These are phyloP conservation scores for Neoniphon sammara DNA, from an alignment of 2,797 vertebrate species.

Conservation along the genomic window DNA sequence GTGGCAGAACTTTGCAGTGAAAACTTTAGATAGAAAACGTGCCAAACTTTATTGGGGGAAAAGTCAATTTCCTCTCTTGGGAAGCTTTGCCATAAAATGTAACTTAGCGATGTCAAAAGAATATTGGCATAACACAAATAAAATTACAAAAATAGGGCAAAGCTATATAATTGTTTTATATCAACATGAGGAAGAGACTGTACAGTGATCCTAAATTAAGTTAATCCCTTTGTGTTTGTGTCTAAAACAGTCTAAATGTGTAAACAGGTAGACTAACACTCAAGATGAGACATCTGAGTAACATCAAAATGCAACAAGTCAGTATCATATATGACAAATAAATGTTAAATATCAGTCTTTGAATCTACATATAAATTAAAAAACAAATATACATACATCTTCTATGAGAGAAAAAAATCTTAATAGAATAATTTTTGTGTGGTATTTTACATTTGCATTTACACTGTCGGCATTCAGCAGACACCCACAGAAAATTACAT, in stretches of 20 bases:
- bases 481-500: conserved; percentile 32
- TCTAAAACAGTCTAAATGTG: conserved; percentile 30
- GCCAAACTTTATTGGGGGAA: not conserved
- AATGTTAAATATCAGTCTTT: conserved; percentile 65
- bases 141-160: conserved; percentile 12
- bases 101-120: conserved; percentile 32
- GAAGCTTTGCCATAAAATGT: not conserved
- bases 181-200: not conserved
- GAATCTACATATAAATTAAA: conserved; percentile 77
- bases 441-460: conserved; percentile 52
- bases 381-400: conserved; percentile 66
- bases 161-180: not conserved
- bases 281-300: conserved; percentile 6
- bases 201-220: conserved; percentile 31
- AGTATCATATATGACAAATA: conserved; percentile 36
- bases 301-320: conserved; percentile 30
- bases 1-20: conserved; percentile 13
- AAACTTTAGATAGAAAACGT: not conserved
- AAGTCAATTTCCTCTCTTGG: not conserved
- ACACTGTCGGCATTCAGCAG: conserved; percentile 49
- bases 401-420: conserved; percentile 41
- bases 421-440: conserved; percentile 41
- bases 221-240: conserved; percentile 29
- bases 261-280: conserved; percentile 23
- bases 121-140: conserved; percentile 36